These are phyloP conservation scores for Ooceraea biroi DNA, from an alignment of 1,140 invertebrate genomes.

Conservation along the genomic window DNA sequence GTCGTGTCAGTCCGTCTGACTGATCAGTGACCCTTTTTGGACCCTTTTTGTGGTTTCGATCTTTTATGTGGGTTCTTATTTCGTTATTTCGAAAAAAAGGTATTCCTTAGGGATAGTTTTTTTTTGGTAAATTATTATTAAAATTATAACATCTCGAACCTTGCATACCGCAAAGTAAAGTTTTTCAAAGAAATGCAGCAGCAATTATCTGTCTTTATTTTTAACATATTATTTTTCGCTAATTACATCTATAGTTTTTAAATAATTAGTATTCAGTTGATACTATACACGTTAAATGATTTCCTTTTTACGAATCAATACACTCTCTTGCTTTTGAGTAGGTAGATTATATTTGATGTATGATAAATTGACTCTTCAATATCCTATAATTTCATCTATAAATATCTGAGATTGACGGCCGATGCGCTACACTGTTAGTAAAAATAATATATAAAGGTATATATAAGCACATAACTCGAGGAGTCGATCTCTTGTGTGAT, in stretches of 20 bases:
- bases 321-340: not conserved
- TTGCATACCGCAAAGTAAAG: not conserved
- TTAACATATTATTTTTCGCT: not conserved
- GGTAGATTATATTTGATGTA: conserved; percentile 6
- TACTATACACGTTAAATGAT: conserved; percentile 3
- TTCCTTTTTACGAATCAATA: not conserved
- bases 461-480: not conserved
- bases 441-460: not conserved
- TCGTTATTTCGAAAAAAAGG: conserved; percentile 10
- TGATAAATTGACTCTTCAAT: not conserved
- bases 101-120: not conserved
- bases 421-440: not conserved
- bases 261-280: no score
- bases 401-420: conserved; percentile 7
- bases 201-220: not conserved
- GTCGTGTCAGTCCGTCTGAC: conserved; percentile 16
- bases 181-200: not conserved
- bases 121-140: not conserved
- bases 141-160: conserved; percentile 3
- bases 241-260: not conserved
- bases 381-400: not conserved
- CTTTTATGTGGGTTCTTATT: conserved; percentile 20
- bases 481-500: not conserved
- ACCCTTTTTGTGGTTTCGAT: not conserved
- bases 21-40: conserved; percentile 16